Conservation (phyloP, 2,113 vertebrate genomes). For the Ophiodon elongatus region DNA sequence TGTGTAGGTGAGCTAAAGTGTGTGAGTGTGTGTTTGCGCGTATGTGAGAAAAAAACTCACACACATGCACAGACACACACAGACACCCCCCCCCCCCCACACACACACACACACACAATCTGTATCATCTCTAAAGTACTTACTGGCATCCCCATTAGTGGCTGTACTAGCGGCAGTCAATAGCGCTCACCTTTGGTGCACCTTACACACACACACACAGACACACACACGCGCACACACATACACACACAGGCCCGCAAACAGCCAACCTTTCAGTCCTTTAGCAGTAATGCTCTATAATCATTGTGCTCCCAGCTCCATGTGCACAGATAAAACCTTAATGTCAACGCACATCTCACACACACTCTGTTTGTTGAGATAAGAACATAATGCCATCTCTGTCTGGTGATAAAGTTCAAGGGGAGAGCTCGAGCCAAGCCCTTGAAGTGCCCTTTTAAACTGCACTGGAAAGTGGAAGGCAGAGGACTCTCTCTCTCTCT, state of each 20-base stretch:
- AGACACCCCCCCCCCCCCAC: slow-evolving; percentile 1
- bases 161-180: slow-evolving; percentile 58
- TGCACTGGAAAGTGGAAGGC: slow-evolving; percentile 17
- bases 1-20: slow-evolving; percentile 11
- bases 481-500: neutral
- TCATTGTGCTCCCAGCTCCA: slow-evolving; percentile 59
- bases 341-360: slow-evolving; percentile 59
- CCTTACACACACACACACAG: slow-evolving; percentile 6
- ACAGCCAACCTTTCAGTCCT: slow-evolving; percentile 52
- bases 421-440: slow-evolving; percentile 54
- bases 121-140: slow-evolving; percentile 60
- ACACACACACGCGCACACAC: neutral
- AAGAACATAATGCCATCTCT: slow-evolving; percentile 68
- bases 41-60: slow-evolving; percentile 15
- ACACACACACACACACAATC: slow-evolving; percentile 17
- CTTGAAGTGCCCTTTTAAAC: slow-evolving; percentile 59
- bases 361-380: slow-evolving; percentile 61
- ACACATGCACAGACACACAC: neutral
- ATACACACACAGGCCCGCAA: neutral
- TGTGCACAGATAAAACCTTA: slow-evolving; percentile 66
- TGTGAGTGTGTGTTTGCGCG: neutral
- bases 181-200: slow-evolving; percentile 64
- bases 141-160: slow-evolving; percentile 70
- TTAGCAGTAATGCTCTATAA: slow-evolving; percentile 64
- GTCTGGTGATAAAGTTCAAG: slow-evolving; percentile 76